Conservation (phyloP, 2,113 vertebrate species). For the Rhegmatorhina hoffmannsi region DNA sequence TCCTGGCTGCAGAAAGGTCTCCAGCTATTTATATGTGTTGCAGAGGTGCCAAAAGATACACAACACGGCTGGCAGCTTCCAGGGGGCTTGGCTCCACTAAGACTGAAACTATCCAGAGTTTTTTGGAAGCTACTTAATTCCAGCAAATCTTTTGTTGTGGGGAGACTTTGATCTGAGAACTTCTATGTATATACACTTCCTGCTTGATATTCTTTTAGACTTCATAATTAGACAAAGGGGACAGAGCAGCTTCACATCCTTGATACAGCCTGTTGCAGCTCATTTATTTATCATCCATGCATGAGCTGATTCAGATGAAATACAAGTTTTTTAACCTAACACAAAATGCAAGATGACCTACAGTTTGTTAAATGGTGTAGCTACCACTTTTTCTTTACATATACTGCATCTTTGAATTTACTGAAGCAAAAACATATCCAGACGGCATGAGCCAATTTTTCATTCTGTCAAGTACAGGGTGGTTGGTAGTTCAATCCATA, state of each 20-base stretch:
- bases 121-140: constrained; percentile 17
- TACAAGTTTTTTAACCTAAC: not conserved
- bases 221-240: not conserved
- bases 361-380: not conserved
- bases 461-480: not conserved
- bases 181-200: not conserved
- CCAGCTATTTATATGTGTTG: constrained; percentile 23
- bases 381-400: not conserved
- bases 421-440: not conserved
- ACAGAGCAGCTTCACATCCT: not conserved
- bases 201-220: not conserved
- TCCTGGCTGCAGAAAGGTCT: constrained; percentile 44
- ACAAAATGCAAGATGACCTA: not conserved
- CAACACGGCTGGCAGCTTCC: constrained; percentile 12
- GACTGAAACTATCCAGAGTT: not conserved
- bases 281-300: not conserved
- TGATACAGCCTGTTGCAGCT: not conserved
- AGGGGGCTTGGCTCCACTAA: constrained; percentile 10
- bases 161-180: not conserved
- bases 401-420: not conserved
- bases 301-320: not conserved
- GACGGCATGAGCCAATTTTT: not conserved
- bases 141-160: not conserved
- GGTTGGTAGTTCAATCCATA: not conserved
- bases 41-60: constrained; percentile 32